Evolutionary conservation across 2,797 vertebrate species (phyloP).

Genomic region (Bryconaethiops microstoma): DNA sequence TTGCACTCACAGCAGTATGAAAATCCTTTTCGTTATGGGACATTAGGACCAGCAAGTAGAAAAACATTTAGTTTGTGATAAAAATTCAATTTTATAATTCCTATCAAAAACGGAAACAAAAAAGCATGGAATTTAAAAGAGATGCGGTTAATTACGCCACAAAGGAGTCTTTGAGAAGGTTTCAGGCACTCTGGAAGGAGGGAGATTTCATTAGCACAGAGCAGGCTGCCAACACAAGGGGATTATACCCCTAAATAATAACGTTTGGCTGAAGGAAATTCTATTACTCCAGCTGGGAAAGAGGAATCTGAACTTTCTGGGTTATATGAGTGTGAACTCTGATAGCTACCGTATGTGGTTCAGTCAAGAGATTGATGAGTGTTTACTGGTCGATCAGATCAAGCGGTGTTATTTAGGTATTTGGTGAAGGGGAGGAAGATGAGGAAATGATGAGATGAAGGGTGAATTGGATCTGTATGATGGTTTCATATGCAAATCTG

Average conservation of each 20-base stretch:
- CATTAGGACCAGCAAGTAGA: conserved; percentile 26
- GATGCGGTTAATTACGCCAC: conserved; percentile 55
- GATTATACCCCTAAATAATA: conserved; percentile 77
- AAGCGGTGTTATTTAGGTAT: conserved; percentile 22
- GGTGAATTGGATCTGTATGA: neutral
- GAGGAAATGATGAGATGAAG: conserved; percentile 7
- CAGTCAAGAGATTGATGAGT: conserved; percentile 44
- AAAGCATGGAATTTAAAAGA: conserved; percentile 46
- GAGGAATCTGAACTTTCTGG: conserved; percentile 57
- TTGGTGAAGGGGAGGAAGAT: conserved; percentile 26
- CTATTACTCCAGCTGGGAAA: conserved; percentile 71
- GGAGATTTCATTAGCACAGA: conserved; percentile 74
- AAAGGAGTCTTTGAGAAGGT: conserved; percentile 63
- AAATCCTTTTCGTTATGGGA: conserved; percentile 57
- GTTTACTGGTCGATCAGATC: conserved; percentile 35
- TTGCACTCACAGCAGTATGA: conserved; percentile 23
- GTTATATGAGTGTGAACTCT: conserved; percentile 43
- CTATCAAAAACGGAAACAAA: conserved; percentile 49
- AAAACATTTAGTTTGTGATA: conserved; percentile 52
- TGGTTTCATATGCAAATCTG: conserved; percentile 24
- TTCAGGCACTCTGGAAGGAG: conserved; percentile 61
- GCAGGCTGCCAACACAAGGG: conserved; percentile 69
- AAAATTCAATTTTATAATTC: conserved; percentile 56
- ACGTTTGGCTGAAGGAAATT: conserved; percentile 78
- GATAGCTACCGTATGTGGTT: conserved; percentile 25